A percentile compares a stretch with the other conserved stretches of the same genome.
Evolutionary conservation across 2,888 invertebrate genomes (phyloP).

Genomic region (Azorinus chamasolen): DNA sequence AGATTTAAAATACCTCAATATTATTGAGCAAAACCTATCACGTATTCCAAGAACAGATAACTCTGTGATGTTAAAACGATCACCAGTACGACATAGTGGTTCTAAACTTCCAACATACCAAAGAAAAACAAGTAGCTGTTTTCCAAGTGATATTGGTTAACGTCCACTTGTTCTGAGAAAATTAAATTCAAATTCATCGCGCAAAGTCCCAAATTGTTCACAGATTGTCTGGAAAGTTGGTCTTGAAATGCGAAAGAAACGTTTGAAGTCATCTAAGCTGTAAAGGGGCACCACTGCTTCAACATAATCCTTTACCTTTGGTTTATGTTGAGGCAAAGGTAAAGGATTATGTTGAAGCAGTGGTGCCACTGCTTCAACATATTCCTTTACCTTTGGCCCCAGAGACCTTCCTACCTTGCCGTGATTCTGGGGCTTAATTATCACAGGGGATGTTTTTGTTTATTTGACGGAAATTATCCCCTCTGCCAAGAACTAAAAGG

Average conservation of each 20-base stretch:
- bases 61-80: constrained; percentile 44
- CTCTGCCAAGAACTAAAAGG: too few species aligned
- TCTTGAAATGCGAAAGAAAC: constrained; percentile 41
- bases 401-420: too few species aligned
- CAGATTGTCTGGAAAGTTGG: constrained; percentile 42
- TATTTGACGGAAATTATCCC: too few species aligned
- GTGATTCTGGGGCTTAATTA: too few species aligned
- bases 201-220: constrained; percentile 27
- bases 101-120: constrained; percentile 45
- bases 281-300: constrained; percentile 43
- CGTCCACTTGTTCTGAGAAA: constrained; percentile 26
- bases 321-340: too few species aligned
- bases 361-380: too few species aligned
- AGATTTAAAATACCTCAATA: constrained; percentile 36
- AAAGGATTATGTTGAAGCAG: too few species aligned
- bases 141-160: constrained; percentile 29
- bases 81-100: constrained; percentile 35
- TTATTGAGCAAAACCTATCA: constrained; percentile 22
- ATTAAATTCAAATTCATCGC: too few species aligned
- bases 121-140: constrained; percentile 40
- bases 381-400: too few species aligned
- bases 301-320: constrained; percentile 30
- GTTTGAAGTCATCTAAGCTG: constrained; percentile 32
- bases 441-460: too few species aligned
- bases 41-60: constrained; percentile 41